Conservation (phyloP, 37 sponge, comb jelly and placozoan species). For the Lycopodina hypogea region DNA sequence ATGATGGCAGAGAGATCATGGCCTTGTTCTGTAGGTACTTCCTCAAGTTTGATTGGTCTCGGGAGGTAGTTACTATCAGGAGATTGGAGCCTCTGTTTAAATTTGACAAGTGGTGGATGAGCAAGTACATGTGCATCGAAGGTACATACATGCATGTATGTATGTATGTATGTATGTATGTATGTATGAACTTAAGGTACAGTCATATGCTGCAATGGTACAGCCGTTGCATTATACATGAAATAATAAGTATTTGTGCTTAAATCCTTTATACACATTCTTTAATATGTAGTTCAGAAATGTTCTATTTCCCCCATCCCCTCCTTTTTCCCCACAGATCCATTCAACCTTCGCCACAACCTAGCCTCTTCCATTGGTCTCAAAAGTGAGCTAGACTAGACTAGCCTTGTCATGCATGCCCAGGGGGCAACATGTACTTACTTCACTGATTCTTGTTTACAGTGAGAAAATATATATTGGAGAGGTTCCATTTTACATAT, state of each 20-base stretch:
- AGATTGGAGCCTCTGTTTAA: conserved; percentile 55
- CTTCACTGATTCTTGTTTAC: not conserved
- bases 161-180: not conserved
- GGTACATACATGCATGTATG: conserved; percentile 27
- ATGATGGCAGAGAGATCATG: not conserved
- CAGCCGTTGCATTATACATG: too few relatives aligned
- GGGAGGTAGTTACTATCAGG: conserved; percentile 61
- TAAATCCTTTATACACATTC: too few relatives aligned
- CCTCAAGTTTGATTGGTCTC: conserved; percentile 60
- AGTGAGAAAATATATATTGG: conserved; percentile 58
- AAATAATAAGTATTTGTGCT: too few relatives aligned
- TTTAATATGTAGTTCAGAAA: too few relatives aligned
- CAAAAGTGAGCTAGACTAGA: conserved; percentile 27
- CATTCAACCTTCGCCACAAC: conserved; percentile 88
- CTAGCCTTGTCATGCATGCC: too few relatives aligned
- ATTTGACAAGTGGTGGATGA: conserved; percentile 81
- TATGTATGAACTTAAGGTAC: not conserved
- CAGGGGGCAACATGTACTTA: not conserved
- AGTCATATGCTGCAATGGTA: too few relatives aligned
- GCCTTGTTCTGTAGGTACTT: conserved; percentile 44
- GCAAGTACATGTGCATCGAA: conserved; percentile 72
- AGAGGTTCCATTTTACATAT: conserved; percentile 35
- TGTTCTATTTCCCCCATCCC: too few relatives aligned
- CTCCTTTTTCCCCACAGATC: too few relatives aligned
- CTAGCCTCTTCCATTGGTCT: conserved; percentile 47